Evolutionary conservation across 2,797 vertebrate genomes (phyloP).

Genomic region (Eutrigla gurnardus): DNA sequence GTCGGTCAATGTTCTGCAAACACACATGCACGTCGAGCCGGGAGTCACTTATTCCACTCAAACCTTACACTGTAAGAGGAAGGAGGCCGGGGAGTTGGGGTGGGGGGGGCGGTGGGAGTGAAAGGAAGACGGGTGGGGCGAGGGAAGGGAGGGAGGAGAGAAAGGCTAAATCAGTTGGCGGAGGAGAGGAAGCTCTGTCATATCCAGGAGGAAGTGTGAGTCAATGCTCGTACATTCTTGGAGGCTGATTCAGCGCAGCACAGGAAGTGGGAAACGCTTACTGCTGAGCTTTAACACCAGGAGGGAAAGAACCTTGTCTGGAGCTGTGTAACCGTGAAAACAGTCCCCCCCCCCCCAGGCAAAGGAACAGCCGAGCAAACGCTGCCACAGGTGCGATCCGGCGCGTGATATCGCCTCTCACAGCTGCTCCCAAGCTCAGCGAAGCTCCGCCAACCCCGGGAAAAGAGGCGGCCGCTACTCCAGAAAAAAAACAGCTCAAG

Average conservation of each 20-base stretch:
- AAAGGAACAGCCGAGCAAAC: background rate
- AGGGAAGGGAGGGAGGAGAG: conserved; percentile 74
- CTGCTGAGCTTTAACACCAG: conserved; percentile 77
- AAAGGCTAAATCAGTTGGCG: conserved; percentile 82
- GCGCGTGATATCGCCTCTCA: background rate
- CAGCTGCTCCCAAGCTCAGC: background rate
- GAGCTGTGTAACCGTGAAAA: conserved; percentile 60
- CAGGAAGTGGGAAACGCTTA: conserved; percentile 90
- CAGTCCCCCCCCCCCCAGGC: conserved; percentile 28
- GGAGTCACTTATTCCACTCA: conserved; percentile 81
- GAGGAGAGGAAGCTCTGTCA: conserved; percentile 95
- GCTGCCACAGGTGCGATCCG: background rate
- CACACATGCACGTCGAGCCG: conserved; percentile 7
- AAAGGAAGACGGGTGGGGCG: conserved; percentile 74
- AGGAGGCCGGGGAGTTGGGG: conserved; percentile 56
- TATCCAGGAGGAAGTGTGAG: conserved; percentile 98
- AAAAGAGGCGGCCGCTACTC: conserved; percentile 33
- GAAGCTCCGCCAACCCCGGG: conserved; percentile 9
- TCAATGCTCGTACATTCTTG: conserved; percentile 91
- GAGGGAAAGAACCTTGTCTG: conserved; percentile 68
- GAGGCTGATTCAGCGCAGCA: conserved; percentile 92
- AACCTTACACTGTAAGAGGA: conserved; percentile 71
- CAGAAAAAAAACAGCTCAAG: background rate
- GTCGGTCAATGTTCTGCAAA: conserved; percentile 42
- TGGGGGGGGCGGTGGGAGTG: conserved; percentile 38